phyloP scores from a whole-genome alignment of 2,888 invertebrate genomes.

The Zaprionus bogoriensis region DNA sequence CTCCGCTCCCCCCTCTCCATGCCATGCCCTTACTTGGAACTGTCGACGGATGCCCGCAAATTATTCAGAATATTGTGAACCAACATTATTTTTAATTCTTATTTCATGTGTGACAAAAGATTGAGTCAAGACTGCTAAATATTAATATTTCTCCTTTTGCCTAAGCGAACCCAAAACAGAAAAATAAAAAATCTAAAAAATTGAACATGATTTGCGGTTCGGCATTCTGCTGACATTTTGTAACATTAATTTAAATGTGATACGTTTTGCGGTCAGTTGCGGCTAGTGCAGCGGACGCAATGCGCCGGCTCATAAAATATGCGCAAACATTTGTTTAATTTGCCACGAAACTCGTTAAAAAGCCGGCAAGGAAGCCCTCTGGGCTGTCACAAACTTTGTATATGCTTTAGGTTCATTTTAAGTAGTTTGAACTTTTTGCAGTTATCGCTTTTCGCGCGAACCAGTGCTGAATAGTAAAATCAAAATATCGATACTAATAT shows the following conservation, averaged over 20 bases:
- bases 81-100: neutral
- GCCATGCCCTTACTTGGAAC: no score
- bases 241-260: conserved; percentile 67
- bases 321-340: conserved; percentile 49
- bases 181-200: conserved; percentile 9
- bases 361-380: neutral
- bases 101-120: neutral
- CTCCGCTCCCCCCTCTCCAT: no score
- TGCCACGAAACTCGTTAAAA: conserved; percentile 22
- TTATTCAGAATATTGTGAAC: neutral
- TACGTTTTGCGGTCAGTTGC: conserved; percentile 55
- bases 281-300: conserved; percentile 23
- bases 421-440: no score
- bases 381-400: conserved; percentile 4
- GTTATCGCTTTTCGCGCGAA: no score
- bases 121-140: neutral
- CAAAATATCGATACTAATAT: no score
- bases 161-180: neutral
- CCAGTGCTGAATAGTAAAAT: no score
- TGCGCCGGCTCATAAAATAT: conserved; percentile 55
- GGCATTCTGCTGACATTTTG: conserved; percentile 56
- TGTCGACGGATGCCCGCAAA: no score
- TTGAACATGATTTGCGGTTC: conserved; percentile 63
- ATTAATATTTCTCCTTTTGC: neutral
- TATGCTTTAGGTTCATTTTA: neutral